Evolutionary conservation across 2,113 vertebrate species (phyloP).

Genomic region (Labrus mixtus): DNA sequence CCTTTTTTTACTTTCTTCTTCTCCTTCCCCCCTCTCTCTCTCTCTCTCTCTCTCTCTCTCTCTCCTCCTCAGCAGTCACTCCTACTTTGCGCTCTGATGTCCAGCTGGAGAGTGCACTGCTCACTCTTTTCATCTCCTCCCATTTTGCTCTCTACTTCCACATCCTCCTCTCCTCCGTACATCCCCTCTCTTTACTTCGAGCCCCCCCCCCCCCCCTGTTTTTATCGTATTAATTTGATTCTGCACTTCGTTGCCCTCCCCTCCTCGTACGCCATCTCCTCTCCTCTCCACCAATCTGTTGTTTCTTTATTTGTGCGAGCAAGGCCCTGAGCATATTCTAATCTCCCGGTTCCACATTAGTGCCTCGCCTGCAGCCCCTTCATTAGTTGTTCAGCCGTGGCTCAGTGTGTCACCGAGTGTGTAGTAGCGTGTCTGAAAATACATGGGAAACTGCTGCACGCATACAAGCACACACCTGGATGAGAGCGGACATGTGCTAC

Average conservation of each 20-base stretch:
- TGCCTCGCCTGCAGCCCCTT: slow-evolving; percentile 79
- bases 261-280: slow-evolving; percentile 35
- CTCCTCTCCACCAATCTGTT: slow-evolving; percentile 65
- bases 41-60: neutral
- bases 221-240: slow-evolving; percentile 60
- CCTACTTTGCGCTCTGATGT: slow-evolving; percentile 45
- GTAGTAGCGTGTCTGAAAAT: slow-evolving; percentile 27
- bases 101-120: slow-evolving; percentile 49
- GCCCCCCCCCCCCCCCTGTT: slow-evolving; percentile 2
- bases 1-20: neutral
- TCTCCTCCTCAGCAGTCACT: slow-evolving; percentile 26
- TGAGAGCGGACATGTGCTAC: slow-evolving; percentile 50
- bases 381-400: slow-evolving; percentile 80
- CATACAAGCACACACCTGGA: slow-evolving; percentile 45
- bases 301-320: slow-evolving; percentile 78
- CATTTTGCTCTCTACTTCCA: slow-evolving; percentile 24
- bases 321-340: slow-evolving; percentile 82
- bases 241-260: slow-evolving; percentile 30
- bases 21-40: neutral
- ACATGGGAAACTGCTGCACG: slow-evolving; percentile 28
- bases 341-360: slow-evolving; percentile 84
- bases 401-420: slow-evolving; percentile 45
- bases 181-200: slow-evolving; percentile 31
- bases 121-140: slow-evolving; percentile 55
- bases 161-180: slow-evolving; percentile 35